Evolutionary conservation across 1,140 invertebrate species (phyloP).

Genomic region (Nasonia giraulti): DNA sequence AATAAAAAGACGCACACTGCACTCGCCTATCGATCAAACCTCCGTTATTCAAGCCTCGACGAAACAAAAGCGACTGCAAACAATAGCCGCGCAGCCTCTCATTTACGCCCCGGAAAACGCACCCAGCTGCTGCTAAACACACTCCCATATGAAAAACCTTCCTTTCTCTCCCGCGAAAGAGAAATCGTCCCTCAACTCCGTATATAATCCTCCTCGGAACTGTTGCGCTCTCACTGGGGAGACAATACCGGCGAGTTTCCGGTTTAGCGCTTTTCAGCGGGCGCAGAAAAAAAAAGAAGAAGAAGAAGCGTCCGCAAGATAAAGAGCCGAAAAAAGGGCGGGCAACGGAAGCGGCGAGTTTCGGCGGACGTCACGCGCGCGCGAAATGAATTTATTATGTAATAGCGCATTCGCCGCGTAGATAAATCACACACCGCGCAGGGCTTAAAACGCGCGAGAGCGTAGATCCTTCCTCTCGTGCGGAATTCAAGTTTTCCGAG

Average conservation of each 20-base stretch:
- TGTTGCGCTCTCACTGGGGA: conserved; percentile 6
- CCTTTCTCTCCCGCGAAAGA: background rate
- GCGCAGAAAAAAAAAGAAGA: background rate
- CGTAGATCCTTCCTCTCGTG: background rate
- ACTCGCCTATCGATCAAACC: background rate
- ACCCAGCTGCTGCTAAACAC: background rate
- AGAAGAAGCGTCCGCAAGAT: background rate
- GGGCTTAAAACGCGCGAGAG: background rate
- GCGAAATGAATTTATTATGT: conserved; percentile 40
- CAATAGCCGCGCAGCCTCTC: background rate
- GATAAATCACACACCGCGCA: conserved; percentile 11
- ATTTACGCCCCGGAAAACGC: background rate
- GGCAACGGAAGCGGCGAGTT: background rate
- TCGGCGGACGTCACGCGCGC: background rate
- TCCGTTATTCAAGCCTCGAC: no score
- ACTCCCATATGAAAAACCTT: background rate
- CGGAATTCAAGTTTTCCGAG: conserved; percentile 10
- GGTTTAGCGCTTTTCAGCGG: background rate
- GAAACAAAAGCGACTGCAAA: background rate
- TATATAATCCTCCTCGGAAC: background rate
- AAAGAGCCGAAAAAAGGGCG: background rate
- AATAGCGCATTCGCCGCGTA: conserved; percentile 38
- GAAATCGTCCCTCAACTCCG: no score
- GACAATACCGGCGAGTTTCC: background rate
- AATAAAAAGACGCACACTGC: background rate